Conservation (phyloP, 2,797 vertebrate species). For the Chloroceryle amazona region DNA sequence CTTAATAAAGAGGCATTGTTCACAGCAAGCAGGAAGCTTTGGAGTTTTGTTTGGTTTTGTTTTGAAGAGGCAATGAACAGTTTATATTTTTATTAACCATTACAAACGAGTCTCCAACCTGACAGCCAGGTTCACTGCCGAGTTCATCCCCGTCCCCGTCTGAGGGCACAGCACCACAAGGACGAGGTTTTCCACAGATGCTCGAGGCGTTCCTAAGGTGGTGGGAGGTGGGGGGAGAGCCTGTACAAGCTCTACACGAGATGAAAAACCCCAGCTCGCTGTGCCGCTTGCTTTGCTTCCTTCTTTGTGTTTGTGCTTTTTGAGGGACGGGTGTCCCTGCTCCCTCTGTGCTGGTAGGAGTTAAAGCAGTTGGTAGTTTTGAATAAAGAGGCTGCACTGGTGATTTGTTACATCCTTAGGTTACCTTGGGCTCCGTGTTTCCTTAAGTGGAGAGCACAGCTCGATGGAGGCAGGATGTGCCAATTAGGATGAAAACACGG, state of each 20-base stretch:
- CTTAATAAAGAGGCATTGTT: conserved; percentile 68
- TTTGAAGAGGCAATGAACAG: neutral
- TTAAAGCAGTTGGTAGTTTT: conserved; percentile 6
- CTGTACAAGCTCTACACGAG: neutral
- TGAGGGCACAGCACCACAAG: neutral
- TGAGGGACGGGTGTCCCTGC: neutral
- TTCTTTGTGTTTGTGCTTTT: neutral
- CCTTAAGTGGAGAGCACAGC: conserved; percentile 53
- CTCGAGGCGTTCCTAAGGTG: neutral
- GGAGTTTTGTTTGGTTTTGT: neutral
- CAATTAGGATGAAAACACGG: conserved; percentile 58
- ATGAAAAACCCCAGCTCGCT: neutral
- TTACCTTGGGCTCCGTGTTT: conserved; percentile 55
- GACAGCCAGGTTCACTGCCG: neutral
- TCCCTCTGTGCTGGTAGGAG: neutral
- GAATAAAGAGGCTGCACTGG: conserved; percentile 44
- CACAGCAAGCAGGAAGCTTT: conserved; percentile 45
- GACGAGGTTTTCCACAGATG: neutral
- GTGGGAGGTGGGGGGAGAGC: neutral
- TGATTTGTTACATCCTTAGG: conserved; percentile 65
- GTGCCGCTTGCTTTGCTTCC: neutral
- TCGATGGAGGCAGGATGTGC: conserved; percentile 53
- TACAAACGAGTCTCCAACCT: neutral
- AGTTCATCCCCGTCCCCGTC: rapidly evolving
- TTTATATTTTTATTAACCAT: conserved; percentile 42